These are phyloP conservation scores for Spodoptera exigua DNA, from an alignment of 2,888 invertebrate species.

Conservation along the genomic window DNA sequence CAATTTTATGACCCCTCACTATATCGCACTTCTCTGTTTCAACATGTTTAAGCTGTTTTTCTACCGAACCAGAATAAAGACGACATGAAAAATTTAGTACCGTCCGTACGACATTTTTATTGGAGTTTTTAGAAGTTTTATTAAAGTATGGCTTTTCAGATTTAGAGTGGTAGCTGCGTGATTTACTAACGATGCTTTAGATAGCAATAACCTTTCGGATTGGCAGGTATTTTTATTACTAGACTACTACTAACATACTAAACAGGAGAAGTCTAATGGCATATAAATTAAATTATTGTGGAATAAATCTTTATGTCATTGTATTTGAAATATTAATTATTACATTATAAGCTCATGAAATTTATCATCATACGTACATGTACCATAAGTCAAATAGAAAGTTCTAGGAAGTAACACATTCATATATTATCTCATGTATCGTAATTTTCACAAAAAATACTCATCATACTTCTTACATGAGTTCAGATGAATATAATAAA, in stretches of 20 bases:
- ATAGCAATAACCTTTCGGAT: not conserved
- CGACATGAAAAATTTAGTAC: slow-evolving; percentile 34
- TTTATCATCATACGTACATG: too few species aligned
- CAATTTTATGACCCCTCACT: slow-evolving; percentile 69
- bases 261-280: not conserved
- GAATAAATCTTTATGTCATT: too few species aligned
- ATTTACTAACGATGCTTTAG: slow-evolving; percentile 15
- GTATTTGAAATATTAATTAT: too few species aligned
- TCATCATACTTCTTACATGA: slow-evolving; percentile 1
- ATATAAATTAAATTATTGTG: too few species aligned
- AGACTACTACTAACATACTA: not conserved
- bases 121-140: slow-evolving; percentile 16
- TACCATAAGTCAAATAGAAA: too few species aligned
- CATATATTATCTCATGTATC: too few species aligned
- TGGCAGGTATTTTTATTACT: too few species aligned
- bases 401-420: too few species aligned
- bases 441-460: too few species aligned
- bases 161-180: slow-evolving; percentile 11
- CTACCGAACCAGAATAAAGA: slow-evolving; percentile 32
- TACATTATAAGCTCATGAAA: too few species aligned
- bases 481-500: slow-evolving; percentile 3
- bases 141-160: slow-evolving; percentile 11
- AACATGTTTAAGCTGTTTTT: slow-evolving; percentile 49
- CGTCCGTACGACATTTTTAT: slow-evolving; percentile 18
- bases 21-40: slow-evolving; percentile 49